A percentile compares a stretch with the other conserved stretches of the same genome.
Evolutionary conservation across 2,888 invertebrate species (phyloP).

Genomic region (Alcis repandata): DNA sequence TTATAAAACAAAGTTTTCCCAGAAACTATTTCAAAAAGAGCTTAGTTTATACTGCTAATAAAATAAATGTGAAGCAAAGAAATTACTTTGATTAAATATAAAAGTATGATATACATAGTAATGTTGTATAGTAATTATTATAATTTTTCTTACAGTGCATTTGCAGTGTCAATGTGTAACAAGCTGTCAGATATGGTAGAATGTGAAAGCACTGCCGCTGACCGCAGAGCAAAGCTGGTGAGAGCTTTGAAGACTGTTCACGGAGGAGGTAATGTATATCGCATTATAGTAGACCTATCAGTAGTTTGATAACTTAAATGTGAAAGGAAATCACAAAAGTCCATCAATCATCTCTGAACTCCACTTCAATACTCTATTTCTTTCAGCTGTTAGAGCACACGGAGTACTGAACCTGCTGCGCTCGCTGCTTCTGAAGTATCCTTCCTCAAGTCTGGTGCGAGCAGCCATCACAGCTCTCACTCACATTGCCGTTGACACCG

Average conservation of each 20-base stretch:
- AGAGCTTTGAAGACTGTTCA: constrained; percentile 97
- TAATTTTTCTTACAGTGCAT: constrained; percentile 89
- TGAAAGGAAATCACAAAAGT: not conserved
- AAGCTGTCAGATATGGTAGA: constrained; percentile 98
- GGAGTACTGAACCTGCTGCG: constrained; percentile 86
- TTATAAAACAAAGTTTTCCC: no score
- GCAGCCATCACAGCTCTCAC: constrained; percentile 95
- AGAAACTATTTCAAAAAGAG: no score
- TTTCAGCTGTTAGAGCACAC: constrained; percentile 88
- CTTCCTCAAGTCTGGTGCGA: constrained; percentile 78
- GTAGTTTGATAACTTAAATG: no score
- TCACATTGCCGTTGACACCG: constrained; percentile 94
- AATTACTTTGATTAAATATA: no score
- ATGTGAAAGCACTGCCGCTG: constrained; percentile 96
- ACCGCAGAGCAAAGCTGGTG: constrained; percentile 95
- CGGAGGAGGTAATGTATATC: constrained; percentile 90
- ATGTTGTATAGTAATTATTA: no score
- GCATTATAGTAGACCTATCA: no score
- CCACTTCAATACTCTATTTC: not conserved
- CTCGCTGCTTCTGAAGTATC: constrained; percentile 76
- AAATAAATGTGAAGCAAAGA: no score
- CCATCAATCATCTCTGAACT: no score
- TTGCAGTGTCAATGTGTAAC: constrained; percentile 97
- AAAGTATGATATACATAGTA: no score
- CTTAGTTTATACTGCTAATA: no score